Evolutionary conservation across 2,113 vertebrate genomes (phyloP), one percentile per base, ranked within the genome.

Genomic region (Microtus pennsylvanicus): DNA sequence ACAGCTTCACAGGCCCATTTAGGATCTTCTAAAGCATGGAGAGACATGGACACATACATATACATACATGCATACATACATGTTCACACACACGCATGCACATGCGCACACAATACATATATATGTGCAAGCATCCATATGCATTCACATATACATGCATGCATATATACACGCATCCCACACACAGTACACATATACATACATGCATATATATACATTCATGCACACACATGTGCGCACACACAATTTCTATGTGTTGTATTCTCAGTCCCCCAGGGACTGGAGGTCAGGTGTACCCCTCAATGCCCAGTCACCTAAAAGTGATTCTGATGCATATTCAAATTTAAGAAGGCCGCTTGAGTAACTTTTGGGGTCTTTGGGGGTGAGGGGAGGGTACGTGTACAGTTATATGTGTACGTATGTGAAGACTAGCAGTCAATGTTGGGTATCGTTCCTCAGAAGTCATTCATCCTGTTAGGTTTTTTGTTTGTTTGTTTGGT

Each of bases 191-290:
- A 42, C 72, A n/a, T 35, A 52, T 9, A 7, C 78, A 58, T 22
- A 7, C 5, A 22, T 30, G 7, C 7, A 35, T 9, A 52, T 10
- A 4, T 11, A 35, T 9, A 50, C 16, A 19, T 16, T 11, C 1
- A 22, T 21, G 21, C 3, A 80, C 4, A 35, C 0, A 11, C 1
- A 22, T 21, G 21, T 4, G 24, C 1, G n/a, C 33, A 22, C 33
- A 24, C 52, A 58, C 21, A 26, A 4, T 35, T 80, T 80, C 19
- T 35, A 5, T 78, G 33, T 83, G 35, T 28, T 42, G 3, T n/a
- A 4, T n/a, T 55, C n/a, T 38, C 80, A 38, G 55, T 63, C 22
- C 55, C 21, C 35, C 52, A 81, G 8, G 78, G 22, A 33, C 33
- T 63, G 22, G 80, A 22, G 21, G 5, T 16, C 80, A 42, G 22